These are phyloP conservation scores for Larimichthys crocea DNA, from an alignment of 2,113 vertebrate species.

Conservation along the genomic window DNA sequence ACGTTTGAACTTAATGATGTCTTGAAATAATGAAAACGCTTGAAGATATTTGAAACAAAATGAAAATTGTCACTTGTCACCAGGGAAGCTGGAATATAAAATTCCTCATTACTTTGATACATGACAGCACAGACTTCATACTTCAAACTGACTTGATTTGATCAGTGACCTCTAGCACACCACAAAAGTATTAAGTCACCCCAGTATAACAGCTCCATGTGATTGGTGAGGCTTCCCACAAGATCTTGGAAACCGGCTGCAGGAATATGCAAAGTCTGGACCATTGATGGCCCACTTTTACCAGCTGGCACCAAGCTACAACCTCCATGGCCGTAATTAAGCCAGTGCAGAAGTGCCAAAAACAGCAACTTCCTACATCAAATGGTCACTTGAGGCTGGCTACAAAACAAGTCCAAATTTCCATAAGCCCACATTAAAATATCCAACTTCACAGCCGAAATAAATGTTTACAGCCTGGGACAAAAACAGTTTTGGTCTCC, in stretches of 20 bases:
- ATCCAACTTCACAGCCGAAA: no score
- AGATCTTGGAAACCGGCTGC: constrained; percentile 9
- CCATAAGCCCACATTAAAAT: no score
- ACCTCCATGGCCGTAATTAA: no score
- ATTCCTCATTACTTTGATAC: neutral
- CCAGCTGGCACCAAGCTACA: neutral
- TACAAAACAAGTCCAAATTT: no score
- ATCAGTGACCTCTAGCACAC: neutral
- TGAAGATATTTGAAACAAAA: neutral
- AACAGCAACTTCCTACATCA: no score
- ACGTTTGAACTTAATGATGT: neutral
- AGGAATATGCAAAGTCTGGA: constrained; percentile 1
- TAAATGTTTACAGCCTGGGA: no score
- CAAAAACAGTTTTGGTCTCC: no score
- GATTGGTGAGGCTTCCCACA: neutral
- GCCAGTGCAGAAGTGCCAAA: no score
- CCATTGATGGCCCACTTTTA: constrained; percentile 29
- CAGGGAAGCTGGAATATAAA: neutral
- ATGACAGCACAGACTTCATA: neutral
- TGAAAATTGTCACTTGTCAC: neutral
- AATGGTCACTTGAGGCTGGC: no score
- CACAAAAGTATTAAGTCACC: neutral
- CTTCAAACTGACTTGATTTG: neutral
- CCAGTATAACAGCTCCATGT: neutral
- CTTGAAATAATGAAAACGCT: constrained; percentile 6